Base-by-base conservation (phyloP, 1,140 invertebrate species). In the Drosophila orosa region DNA sequence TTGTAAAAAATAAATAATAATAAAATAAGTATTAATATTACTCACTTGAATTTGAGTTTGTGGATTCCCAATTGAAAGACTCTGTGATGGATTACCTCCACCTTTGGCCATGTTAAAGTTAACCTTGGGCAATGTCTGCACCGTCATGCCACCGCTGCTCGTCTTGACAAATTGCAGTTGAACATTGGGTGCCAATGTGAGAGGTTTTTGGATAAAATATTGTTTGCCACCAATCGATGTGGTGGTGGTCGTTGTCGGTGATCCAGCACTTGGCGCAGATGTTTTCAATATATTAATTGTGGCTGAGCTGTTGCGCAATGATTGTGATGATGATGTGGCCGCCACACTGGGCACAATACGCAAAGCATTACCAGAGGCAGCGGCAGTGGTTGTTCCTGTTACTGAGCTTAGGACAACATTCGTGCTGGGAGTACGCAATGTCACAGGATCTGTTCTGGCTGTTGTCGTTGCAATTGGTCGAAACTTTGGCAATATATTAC, bases 101-200 rank as follows among this genome's bases (percentile, higher is more conserved):
- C 22, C 60, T 84, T 93, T 80, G 15, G 84, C 47, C 22, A 91
- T 54, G 67, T 85, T 91, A 47, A 91, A 90, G 37, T 90, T 92
- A 7, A 90, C 79, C 56, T 92, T 92, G 2, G 86, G 91, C 19
- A 91, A 29, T 1, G 91, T 91, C 52, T 91, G 90, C 12, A 91
- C 86, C 1, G 89, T 74, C 62, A 92, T 85, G 0, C 89, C 90
- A 4, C 91, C 91, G 12, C 73, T 80, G 37, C 82, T 90, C 1
- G 91, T 92, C 60, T 92, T 92, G 2, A 92, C 85, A 60, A 92
- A 89, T 48, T 92, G 91, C 42, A 92, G 60, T 24, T 92, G 91
- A 9, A 92, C 80, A 73, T 92, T 92, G 9, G 90, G 71, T 0
- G 80, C 68, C 3, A 92, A 55, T 1, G 82, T 85, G 5, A 92